A percentile compares a stretch with the other conserved stretches of the same genome.
These are phyloP conservation scores for Eudemis profundana DNA, from an alignment of 2,888 invertebrate species.

Conservation along the genomic window DNA sequence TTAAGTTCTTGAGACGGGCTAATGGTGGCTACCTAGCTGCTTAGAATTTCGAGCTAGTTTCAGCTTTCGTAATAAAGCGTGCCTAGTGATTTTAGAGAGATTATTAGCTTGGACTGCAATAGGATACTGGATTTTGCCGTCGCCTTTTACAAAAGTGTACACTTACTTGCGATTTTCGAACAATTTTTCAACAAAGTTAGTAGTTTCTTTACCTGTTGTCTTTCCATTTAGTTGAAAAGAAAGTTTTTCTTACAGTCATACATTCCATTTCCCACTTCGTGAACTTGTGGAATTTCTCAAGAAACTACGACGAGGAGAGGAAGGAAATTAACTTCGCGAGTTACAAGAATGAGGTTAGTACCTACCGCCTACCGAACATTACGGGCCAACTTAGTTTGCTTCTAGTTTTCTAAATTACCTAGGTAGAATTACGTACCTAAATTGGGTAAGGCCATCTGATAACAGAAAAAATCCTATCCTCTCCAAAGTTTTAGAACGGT, in stretches of 20 bases:
- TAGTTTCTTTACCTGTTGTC: slow-evolving; percentile 38
- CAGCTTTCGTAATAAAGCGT: slow-evolving; percentile 24
- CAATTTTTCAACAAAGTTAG: slow-evolving; percentile 5
- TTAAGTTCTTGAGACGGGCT: slow-evolving; percentile 81
- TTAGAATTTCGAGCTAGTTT: slow-evolving; percentile 57
- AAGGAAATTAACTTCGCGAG: slow-evolving; percentile 80
- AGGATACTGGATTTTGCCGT: neutral
- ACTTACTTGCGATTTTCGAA: neutral
- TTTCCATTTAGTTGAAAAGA: slow-evolving; percentile 28
- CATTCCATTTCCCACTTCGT: slow-evolving; percentile 83
- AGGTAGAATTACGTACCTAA: neutral
- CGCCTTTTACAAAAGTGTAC: neutral
- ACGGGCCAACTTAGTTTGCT: slow-evolving; percentile 1
- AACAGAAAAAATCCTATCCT: no score
- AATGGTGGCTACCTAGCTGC: slow-evolving; percentile 63
- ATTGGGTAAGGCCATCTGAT: no score
- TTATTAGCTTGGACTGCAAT: neutral
- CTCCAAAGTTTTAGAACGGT: no score
- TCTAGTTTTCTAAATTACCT: slow-evolving; percentile 9
- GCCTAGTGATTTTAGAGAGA: slow-evolving; percentile 1
- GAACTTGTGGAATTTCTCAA: slow-evolving; percentile 84
- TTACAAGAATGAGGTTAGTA: slow-evolving; percentile 77
- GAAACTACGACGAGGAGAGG: slow-evolving; percentile 72
- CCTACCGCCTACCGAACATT: slow-evolving; percentile 4
- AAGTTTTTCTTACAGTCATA: slow-evolving; percentile 69